Evolutionary conservation across 1,140 invertebrate genomes (phyloP).

Genomic region (Adoxophyes honmai): DNA sequence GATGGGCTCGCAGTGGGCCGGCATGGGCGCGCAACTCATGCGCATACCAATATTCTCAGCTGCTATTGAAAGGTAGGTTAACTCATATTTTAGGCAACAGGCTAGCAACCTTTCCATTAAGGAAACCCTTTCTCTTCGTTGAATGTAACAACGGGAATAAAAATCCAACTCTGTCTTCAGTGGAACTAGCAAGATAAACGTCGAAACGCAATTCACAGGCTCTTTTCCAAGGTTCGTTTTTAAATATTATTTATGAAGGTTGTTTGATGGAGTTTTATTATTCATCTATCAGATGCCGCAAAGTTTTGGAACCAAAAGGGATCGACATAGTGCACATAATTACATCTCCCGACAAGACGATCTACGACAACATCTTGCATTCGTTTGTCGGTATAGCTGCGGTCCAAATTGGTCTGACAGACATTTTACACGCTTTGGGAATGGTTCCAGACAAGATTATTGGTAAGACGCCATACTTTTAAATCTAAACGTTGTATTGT

Average conservation of each 20-base stretch:
- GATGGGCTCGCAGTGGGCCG: conserved; percentile 91
- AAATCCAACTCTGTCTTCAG: neutral
- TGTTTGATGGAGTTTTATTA: neutral
- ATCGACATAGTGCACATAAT: conserved; percentile 85
- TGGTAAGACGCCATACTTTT: neutral
- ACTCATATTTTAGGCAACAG: neutral
- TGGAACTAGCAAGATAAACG: too few species aligned
- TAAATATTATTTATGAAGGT: too few species aligned
- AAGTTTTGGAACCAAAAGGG: conserved; percentile 80
- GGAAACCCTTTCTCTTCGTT: neutral
- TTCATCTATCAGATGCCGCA: conserved; percentile 80
- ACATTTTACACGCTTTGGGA: conserved; percentile 81
- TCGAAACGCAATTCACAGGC: too few species aligned
- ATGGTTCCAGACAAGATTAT: conserved; percentile 74
- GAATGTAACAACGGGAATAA: neutral
- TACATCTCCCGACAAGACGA: conserved; percentile 79
- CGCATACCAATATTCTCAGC: conserved; percentile 81
- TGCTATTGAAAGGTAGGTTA: conserved; percentile 79
- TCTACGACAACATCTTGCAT: conserved; percentile 84
- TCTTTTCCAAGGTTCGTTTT: too few species aligned
- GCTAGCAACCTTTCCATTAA: neutral
- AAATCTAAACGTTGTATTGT: too few species aligned
- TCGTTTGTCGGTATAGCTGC: conserved; percentile 89
- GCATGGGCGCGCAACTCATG: conserved; percentile 82
- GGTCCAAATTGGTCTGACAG: conserved; percentile 87